Evolutionary conservation across 2,888 invertebrate genomes (phyloP).

Genomic region (Holacanthella duospinosa): DNA sequence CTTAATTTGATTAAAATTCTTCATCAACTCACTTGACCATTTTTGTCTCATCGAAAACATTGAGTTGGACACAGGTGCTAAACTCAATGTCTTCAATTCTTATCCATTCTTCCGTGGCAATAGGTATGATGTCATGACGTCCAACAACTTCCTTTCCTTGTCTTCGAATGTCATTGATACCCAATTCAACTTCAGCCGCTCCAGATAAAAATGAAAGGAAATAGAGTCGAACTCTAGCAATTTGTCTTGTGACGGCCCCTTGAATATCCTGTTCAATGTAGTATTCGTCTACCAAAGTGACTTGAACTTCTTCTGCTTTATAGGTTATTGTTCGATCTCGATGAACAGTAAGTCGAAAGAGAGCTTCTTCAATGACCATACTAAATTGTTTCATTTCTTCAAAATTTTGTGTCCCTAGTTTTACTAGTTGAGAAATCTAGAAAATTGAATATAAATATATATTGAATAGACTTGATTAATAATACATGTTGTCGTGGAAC

Average conservation of each 20-base stretch:
- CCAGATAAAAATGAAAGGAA: constrained; percentile 94
- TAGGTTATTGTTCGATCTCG: constrained; percentile 80
- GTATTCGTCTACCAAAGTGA: constrained; percentile 84
- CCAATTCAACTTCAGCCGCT: constrained; percentile 92
- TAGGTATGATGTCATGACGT: constrained; percentile 96
- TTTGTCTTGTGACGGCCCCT: constrained; percentile 75
- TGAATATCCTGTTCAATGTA: constrained; percentile 78
- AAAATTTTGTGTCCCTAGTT: constrained; percentile 79
- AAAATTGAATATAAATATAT: background rate
- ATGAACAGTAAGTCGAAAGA: constrained; percentile 73
- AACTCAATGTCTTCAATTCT: constrained; percentile 87
- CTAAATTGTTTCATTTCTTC: constrained; percentile 89
- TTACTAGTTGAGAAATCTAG: constrained; percentile 83
- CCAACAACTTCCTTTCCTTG: constrained; percentile 99
- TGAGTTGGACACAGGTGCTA: constrained; percentile 83
- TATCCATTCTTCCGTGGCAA: constrained; percentile 98
- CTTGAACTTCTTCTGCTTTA: constrained; percentile 92
- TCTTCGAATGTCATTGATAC: constrained; percentile 92
- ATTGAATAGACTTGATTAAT: background rate
- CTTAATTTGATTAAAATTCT: background rate
- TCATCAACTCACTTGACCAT: constrained; percentile 60
- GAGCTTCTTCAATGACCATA: constrained; percentile 78
- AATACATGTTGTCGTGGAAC: background rate
- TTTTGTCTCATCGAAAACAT: constrained; percentile 73
- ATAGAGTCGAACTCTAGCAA: constrained; percentile 87